A percentile compares a stretch with the other conserved stretches of the same genome.
Evolutionary conservation across 1,140 invertebrate species (phyloP).

Genomic region (Hyphantria cunea): DNA sequence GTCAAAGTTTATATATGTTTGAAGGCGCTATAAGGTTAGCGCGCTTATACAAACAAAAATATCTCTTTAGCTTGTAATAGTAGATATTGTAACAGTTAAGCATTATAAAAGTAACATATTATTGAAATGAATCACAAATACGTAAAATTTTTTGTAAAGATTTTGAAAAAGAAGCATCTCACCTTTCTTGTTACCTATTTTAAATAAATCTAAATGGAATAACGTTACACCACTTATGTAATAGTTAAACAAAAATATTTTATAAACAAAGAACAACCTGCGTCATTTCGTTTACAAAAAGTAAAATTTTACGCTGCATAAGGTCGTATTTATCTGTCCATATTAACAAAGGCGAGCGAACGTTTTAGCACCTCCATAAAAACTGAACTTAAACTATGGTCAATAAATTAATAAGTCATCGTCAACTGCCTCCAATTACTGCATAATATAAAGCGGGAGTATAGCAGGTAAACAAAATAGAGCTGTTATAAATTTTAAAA

Average conservation of each 20-base stretch:
- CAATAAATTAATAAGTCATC: conserved; percentile 81
- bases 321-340: conserved; percentile 16
- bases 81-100: no score
- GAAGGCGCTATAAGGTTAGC: no score
- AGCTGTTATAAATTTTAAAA: conserved; percentile 81
- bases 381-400: conserved; percentile 65
- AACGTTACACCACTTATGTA: not conserved
- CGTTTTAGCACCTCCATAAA: conserved; percentile 78
- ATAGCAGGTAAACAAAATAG: conserved; percentile 80
- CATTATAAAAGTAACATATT: no score
- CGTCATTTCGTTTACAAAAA: conserved; percentile 25
- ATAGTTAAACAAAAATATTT: not conserved
- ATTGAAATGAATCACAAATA: no score
- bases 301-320: conserved; percentile 27
- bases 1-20: no score
- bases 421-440: conserved; percentile 77
- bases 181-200: no score
- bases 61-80: no score
- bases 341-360: conserved; percentile 42
- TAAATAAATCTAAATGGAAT: not conserved
- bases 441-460: conserved; percentile 72
- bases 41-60: no score
- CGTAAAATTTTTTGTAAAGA: no score
- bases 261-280: conserved; percentile 21
- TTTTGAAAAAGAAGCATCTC: no score